Evolutionary conservation across 2,888 invertebrate genomes (phyloP).

Genomic region (Phaedon cochleariae): DNA sequence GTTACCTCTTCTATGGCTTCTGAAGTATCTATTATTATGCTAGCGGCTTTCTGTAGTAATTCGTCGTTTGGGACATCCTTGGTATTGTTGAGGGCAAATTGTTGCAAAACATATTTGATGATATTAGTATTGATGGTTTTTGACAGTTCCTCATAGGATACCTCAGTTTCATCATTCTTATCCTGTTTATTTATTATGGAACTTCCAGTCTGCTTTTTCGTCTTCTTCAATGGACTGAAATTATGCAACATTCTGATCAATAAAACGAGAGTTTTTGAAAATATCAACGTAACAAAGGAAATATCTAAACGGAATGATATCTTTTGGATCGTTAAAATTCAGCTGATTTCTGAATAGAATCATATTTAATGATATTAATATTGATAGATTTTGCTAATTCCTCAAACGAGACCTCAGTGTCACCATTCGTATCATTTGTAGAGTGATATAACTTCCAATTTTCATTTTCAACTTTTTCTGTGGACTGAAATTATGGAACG

Average conservation of each 20-base stretch:
- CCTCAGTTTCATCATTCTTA: constrained; percentile 33
- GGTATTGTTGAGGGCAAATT: constrained; percentile 51
- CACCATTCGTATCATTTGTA: too few species aligned
- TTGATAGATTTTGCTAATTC: too few species aligned
- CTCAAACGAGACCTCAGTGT: too few species aligned
- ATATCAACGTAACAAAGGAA: too few species aligned
- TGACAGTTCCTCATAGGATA: constrained; percentile 24
- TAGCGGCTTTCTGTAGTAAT: constrained; percentile 62
- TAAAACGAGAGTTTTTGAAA: too few species aligned
- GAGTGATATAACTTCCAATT: too few species aligned
- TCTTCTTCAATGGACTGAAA: constrained; percentile 40
- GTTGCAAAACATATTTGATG: constrained; percentile 51
- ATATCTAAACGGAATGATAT: too few species aligned
- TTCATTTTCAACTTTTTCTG: too few species aligned
- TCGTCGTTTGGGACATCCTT: constrained; percentile 57
- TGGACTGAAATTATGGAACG: too few species aligned
- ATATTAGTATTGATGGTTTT: constrained; percentile 46
- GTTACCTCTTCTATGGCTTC: constrained; percentile 68
- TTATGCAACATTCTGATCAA: neutral
- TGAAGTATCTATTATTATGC: constrained; percentile 65
- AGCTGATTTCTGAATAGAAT: too few species aligned
- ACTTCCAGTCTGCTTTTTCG: constrained; percentile 29
- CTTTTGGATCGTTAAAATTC: too few species aligned
- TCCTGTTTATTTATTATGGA: constrained; percentile 44
- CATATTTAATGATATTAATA: too few species aligned